These are phyloP conservation scores for Eupeodes corollae DNA, from an alignment of 1,140 invertebrate genomes.

Conservation along the genomic window DNA sequence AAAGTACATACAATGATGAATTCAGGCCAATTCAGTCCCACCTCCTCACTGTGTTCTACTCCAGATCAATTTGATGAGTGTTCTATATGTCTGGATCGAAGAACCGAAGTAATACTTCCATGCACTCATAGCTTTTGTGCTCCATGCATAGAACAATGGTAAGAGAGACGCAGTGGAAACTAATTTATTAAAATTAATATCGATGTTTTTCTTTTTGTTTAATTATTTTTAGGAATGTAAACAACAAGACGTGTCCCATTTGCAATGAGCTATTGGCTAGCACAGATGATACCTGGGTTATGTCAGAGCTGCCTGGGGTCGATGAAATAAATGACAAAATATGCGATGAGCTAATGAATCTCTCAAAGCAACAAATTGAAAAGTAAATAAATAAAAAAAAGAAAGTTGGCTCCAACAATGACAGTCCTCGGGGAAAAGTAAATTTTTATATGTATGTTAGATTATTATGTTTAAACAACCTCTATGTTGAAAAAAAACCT, in stretches of 20 bases:
- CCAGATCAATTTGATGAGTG: slow-evolving; percentile 43
- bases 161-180: slow-evolving; percentile 13
- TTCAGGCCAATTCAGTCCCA: slow-evolving; percentile 5
- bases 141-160: slow-evolving; percentile 59
- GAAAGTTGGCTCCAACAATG: too few species aligned
- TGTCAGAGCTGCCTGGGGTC: slow-evolving; percentile 49
- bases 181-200: too few species aligned
- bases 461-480: too few species aligned
- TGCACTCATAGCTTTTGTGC: slow-evolving; percentile 58
- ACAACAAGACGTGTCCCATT: slow-evolving; percentile 55
- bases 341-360: slow-evolving; percentile 13
- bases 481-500: too few species aligned
- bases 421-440: neutral
- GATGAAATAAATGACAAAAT: slow-evolving; percentile 51
- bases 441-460: too few species aligned
- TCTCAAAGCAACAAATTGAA: slow-evolving; percentile 7
- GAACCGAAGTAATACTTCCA: slow-evolving; percentile 51
- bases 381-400: neutral
- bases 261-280: slow-evolving; percentile 49
- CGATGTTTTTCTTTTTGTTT: neutral
- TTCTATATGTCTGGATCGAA: slow-evolving; percentile 58
- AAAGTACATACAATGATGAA: slow-evolving; percentile 19
- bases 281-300: slow-evolving; percentile 54
- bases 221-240: slow-evolving; percentile 45
- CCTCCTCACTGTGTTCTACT: slow-evolving; percentile 6